Evolutionary conservation across 1,140 invertebrate genomes (phyloP).

Genomic region (Aleiodes sp.): DNA sequence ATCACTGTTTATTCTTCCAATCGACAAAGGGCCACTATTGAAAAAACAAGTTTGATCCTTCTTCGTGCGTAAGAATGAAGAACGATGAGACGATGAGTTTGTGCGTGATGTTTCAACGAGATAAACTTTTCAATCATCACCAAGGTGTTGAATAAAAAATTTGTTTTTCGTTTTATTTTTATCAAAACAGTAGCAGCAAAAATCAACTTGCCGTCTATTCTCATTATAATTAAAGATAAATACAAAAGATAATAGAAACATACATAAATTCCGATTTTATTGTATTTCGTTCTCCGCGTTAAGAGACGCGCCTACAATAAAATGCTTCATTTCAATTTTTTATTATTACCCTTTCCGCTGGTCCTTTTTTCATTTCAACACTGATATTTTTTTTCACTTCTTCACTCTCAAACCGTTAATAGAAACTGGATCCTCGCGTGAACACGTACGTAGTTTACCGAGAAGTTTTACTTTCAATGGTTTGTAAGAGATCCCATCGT

Average conservation of each 20-base stretch:
- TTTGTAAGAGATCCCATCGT: not conserved
- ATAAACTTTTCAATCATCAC: too few relatives aligned
- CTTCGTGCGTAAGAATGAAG: too few relatives aligned
- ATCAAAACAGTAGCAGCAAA: not conserved
- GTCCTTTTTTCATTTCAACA: not conserved
- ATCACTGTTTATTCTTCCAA: too few relatives aligned
- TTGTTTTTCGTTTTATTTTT: too few relatives aligned
- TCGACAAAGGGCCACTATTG: too few relatives aligned
- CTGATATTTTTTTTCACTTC: too few relatives aligned
- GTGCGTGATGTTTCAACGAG: too few relatives aligned
- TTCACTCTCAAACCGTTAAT: not conserved
- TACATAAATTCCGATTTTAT: not conserved
- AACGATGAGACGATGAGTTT: too few relatives aligned
- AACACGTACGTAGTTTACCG: not conserved
- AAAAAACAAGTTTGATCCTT: too few relatives aligned
- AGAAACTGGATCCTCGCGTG: not conserved
- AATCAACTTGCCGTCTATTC: not conserved
- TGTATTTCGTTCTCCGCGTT: not conserved
- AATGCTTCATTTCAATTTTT: too few relatives aligned
- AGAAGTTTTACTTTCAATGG: not conserved
- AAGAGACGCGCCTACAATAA: not conserved
- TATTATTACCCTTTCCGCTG: too few relatives aligned
- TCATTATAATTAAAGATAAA: not conserved
- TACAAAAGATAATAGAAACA: not conserved
- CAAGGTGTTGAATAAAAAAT: too few relatives aligned